These are phyloP conservation scores for Drosophila quinaria DNA, from an alignment of 2,888 invertebrate genomes.

Conservation along the genomic window DNA sequence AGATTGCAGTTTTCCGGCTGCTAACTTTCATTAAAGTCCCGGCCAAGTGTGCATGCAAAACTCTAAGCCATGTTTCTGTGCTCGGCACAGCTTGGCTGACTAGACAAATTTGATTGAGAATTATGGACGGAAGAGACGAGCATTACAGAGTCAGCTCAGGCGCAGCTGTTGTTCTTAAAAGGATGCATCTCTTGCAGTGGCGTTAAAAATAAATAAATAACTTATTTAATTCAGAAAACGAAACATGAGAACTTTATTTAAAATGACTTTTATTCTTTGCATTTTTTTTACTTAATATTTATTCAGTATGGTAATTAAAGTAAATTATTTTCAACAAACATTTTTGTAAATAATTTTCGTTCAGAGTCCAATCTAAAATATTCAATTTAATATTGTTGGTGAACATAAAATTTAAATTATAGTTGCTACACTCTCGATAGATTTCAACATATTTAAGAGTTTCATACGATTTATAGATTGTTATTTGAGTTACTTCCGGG, in stretches of 20 bases:
- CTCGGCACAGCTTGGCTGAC: slow-evolving; percentile 47
- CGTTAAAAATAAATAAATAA: background rate
- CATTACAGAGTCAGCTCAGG: slow-evolving; percentile 2
- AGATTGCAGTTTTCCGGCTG: slow-evolving; percentile 76
- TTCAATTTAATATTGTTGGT: too few species aligned
- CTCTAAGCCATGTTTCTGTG: slow-evolving; percentile 23
- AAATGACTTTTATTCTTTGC: background rate
- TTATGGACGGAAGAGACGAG: slow-evolving; percentile 37
- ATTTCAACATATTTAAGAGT: background rate
- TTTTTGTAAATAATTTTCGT: too few species aligned
- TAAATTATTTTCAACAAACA: too few species aligned
- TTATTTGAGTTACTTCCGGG: background rate
- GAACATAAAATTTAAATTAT: too few species aligned
- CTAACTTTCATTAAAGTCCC: slow-evolving; percentile 66
- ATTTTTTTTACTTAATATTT: background rate
- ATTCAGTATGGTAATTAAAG: too few species aligned
- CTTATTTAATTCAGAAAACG: background rate
- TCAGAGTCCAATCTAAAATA: too few species aligned
- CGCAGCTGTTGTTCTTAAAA: slow-evolving; percentile 21
- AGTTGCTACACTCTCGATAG: background rate
- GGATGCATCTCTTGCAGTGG: background rate
- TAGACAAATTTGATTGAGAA: slow-evolving; percentile 64
- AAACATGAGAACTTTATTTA: background rate
- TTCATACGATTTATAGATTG: background rate
- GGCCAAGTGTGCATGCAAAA: slow-evolving; percentile 56